Percentiles rank a stretch among this genome's conserved stretches.
Conservation (phyloP, 2,113 vertebrate species). For the Ameiurus melas region DNA sequence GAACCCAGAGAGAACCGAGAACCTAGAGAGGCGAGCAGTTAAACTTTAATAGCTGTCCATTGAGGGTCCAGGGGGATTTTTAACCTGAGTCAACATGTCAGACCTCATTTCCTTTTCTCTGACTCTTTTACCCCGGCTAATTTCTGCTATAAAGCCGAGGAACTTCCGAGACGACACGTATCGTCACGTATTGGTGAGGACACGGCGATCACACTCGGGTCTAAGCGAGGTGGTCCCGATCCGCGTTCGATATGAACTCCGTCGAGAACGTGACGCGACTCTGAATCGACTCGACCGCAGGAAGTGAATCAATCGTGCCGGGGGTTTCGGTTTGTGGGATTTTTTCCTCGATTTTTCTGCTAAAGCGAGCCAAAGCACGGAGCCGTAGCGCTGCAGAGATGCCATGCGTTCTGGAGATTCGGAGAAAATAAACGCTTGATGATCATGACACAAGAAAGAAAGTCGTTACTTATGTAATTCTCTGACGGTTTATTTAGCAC, state of each 20-base stretch:
- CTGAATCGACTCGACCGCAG: background rate
- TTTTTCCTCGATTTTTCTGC: background rate
- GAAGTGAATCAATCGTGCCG: background rate
- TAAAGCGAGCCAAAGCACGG: background rate
- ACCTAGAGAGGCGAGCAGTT: conserved; percentile 60
- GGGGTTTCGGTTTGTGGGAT: background rate
- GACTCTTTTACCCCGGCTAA: conserved; percentile 52
- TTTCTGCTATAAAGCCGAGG: conserved; percentile 26
- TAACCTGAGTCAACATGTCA: conserved; percentile 70
- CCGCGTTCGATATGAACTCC: background rate
- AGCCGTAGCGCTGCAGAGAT: background rate
- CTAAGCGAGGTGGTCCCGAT: background rate
- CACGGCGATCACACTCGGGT: background rate
- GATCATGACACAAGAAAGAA: background rate
- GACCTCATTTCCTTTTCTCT: conserved; percentile 67
- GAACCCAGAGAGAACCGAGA: conserved; percentile 37
- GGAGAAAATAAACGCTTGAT: background rate
- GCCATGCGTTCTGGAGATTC: background rate
- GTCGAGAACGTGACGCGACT: background rate
- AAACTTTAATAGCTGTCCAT: conserved; percentile 70
- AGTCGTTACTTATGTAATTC: background rate
- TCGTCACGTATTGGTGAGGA: background rate
- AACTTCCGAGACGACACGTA: background rate
- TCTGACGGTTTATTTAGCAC: background rate
- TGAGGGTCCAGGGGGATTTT: conserved; percentile 65